Evolutionary conservation across 2,888 invertebrate species (phyloP).

Genomic region (Geotrupes spiniger): DNA sequence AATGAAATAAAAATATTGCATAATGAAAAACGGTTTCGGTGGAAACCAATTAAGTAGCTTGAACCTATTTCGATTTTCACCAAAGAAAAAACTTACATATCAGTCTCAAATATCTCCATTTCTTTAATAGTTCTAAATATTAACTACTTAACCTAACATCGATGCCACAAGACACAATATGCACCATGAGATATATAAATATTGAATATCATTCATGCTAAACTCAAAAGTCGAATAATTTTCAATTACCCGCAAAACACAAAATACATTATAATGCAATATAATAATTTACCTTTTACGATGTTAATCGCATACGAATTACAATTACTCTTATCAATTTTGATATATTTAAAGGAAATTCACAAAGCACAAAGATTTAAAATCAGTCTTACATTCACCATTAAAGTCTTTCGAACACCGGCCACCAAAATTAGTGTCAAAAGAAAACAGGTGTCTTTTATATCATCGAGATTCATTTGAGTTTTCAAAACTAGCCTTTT

Average conservation of each 20-base stretch:
- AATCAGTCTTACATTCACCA: conserved; percentile 3
- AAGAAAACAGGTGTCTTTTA: too few species aligned
- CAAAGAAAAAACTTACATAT: conserved; percentile 3
- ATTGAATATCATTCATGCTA: conserved; percentile 25
- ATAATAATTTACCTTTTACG: conserved; percentile 11
- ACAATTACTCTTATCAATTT: neutral
- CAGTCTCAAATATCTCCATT: conserved; percentile 26
- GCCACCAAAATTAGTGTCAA: too few species aligned
- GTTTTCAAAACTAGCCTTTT: too few species aligned
- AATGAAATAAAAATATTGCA: conserved; percentile 13
- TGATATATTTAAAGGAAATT: too few species aligned
- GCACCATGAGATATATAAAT: conserved; percentile 26
- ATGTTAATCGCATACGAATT: conserved; percentile 12
- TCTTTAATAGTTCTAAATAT: conserved; percentile 9
- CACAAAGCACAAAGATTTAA: neutral
- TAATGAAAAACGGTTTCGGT: conserved; percentile 1
- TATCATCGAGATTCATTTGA: too few species aligned
- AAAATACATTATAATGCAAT: conserved; percentile 14
- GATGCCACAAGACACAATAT: conserved; percentile 30
- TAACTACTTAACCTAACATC: conserved; percentile 23
- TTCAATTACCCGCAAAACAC: conserved; percentile 27
- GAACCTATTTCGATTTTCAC: conserved; percentile 7
- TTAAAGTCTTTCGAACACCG: too few species aligned
- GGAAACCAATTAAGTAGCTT: neutral
- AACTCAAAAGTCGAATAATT: conserved; percentile 29